Percentiles rank a stretch among this genome's conserved stretches.
These are phyloP conservation scores for Megastigmus dorsalis DNA, from an alignment of 2,888 invertebrate species.

Conservation along the genomic window DNA sequence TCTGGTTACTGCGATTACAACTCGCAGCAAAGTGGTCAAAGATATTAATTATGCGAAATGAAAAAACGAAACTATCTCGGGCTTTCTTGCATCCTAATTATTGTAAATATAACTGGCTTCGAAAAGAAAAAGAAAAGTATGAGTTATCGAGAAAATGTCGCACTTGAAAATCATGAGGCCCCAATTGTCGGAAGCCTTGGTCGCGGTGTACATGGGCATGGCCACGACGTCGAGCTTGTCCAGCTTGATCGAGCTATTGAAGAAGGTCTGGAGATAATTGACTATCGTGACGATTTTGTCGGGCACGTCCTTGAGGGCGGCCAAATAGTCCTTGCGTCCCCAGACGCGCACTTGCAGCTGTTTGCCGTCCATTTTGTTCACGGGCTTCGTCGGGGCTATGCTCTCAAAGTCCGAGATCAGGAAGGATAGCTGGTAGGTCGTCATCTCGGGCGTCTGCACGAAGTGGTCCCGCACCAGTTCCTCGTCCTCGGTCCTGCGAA, in stretches of 20 bases:
- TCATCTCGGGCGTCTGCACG: conserved; percentile 83
- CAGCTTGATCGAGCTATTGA: conserved; percentile 81
- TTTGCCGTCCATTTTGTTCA: conserved; percentile 72
- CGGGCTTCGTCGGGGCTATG: conserved; percentile 68
- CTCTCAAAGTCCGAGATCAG: conserved; percentile 81
- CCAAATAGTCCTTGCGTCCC: conserved; percentile 80
- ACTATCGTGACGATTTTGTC: conserved; percentile 79
- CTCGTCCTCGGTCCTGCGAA: conserved; percentile 77
- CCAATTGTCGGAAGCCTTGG: conserved; percentile 86
- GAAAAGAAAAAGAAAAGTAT: neutral
- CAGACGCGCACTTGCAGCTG: conserved; percentile 78
- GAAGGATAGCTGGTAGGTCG: conserved; percentile 85
- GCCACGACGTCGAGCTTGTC: conserved; percentile 84
- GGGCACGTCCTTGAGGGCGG: conserved; percentile 78
- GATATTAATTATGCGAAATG: no score
- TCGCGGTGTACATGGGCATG: conserved; percentile 82
- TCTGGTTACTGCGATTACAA: neutral
- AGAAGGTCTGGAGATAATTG: conserved; percentile 79
- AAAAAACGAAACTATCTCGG: no score
- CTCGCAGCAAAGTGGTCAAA: neutral
- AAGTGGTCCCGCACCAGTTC: conserved; percentile 83
- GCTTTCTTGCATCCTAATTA: neutral
- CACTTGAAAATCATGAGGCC: conserved; percentile 87
- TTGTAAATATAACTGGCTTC: neutral
- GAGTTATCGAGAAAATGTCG: conserved; percentile 60